These are phyloP conservation scores for Meriones psammophilus DNA, from an alignment of 2,797 vertebrate species.

Conservation along the genomic window DNA sequence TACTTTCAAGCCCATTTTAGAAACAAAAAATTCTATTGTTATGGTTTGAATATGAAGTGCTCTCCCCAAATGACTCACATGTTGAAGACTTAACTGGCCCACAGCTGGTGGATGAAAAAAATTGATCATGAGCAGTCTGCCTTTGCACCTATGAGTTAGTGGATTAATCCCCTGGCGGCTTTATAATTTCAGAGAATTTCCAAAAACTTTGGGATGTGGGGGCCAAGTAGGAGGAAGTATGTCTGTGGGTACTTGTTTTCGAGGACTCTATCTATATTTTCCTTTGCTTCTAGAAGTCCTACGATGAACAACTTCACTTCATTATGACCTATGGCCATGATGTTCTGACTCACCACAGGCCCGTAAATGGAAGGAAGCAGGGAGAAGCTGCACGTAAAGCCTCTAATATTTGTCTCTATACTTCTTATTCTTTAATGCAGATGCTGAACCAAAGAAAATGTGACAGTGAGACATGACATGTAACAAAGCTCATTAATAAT, in stretches of 20 bases:
- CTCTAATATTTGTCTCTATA: neutral
- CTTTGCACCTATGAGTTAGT: neutral
- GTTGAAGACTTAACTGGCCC: neutral
- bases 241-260: too few relatives aligned
- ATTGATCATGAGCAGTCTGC: neutral
- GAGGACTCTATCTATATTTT: neutral
- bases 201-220: neutral
- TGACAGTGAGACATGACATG: neutral
- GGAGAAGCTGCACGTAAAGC: neutral
- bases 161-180: neutral
- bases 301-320: neutral
- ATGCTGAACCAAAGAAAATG: neutral
- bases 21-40: neutral
- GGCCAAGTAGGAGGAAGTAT: neutral
- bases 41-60: neutral
- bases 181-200: neutral
- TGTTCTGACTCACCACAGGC: neutral
- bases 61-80: neutral
- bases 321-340: neutral
- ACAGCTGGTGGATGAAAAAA: neutral
- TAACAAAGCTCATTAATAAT: neutral
- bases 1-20: conserved; percentile 24
- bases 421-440: neutral
- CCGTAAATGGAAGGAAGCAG: neutral
- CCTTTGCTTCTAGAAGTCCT: neutral